Evolutionary conservation across 2,113 vertebrate species (phyloP), one percentile per base, ranked within the genome.

Genomic region (Proteles cristata): DNA sequence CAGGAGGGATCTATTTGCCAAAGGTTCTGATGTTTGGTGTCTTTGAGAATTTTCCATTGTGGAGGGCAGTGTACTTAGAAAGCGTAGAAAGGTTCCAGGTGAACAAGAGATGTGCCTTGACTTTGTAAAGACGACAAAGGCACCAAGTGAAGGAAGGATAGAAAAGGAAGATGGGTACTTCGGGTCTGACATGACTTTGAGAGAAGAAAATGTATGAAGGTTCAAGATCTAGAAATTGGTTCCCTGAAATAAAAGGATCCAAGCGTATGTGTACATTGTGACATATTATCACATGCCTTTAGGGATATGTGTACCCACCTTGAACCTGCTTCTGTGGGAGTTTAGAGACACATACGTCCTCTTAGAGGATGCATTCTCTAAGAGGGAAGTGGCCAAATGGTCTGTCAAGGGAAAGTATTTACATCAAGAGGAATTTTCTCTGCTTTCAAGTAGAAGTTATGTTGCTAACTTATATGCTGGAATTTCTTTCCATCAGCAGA

Each of bases 401-500:
- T 63, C n/a, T n/a, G 15, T 39, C 21, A 58, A 50, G 69, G 68
- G n/a, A 58, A 71, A 89, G 15, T 43, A 39, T 66, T 93, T 45
- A 88, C 63, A 31, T 91, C 25, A 63, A 82, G 50, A 92, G 25
- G 4, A 71, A 2, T 1, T 66, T 39, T 90, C 28, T 35, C 73
- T 96, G 12, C 33, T 81, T 95, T 93, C 10, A 82, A 61, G 43
- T 39, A 25, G 35, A 90, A 82, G 58, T 76, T 48, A 21, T 83
- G 12, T 31, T 84, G 35, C 68, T 58, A 66, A 90, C 55, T 95
- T 88, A 39, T 43, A 5, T 63, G 28, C 9, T 61, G 73, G 28
- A 61, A 80, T 96, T 71, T 92, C 65, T 88, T 0, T 31, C 76
- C 80, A 88, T 85, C 90, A 96, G 53, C 71, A 82, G 71, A 89